Percentiles rank a stretch among this genome's conserved stretches.
These are phyloP conservation scores for Drymodes brunneopygia DNA, from an alignment of 2,113 vertebrate genomes.

Conservation along the genomic window DNA sequence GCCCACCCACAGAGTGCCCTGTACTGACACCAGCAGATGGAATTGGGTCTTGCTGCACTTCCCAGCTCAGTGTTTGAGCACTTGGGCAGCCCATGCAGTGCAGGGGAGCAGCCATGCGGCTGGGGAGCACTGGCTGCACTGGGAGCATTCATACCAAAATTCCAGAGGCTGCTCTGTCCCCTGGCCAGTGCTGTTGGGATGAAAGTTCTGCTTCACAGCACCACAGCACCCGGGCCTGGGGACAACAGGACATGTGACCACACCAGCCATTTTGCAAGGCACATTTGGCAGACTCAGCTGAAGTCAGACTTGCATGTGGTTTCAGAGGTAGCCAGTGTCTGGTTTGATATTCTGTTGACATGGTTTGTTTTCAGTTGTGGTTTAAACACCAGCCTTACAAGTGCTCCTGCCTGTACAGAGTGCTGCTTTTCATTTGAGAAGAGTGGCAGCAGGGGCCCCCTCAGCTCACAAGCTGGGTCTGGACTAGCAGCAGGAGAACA, in stretches of 20 bases:
- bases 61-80: background rate
- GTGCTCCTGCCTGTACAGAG: background rate
- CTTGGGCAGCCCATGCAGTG: rapidly evolving
- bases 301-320: background rate
- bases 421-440: background rate
- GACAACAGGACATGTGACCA: background rate
- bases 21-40: rapidly evolving
- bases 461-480: background rate
- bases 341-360: conserved; percentile 1
- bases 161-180: rapidly evolving
- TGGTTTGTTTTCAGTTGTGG: background rate
- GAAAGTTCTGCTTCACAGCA: background rate
- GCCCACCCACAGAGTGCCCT: background rate
- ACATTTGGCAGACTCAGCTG: background rate
- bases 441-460: background rate
- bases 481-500: background rate
- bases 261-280: background rate
- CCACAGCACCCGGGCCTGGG: rapidly evolving
- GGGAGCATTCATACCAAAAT: rapidly evolving
- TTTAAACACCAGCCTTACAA: background rate
- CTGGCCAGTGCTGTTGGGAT: background rate
- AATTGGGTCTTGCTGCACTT: background rate
- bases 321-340: background rate
- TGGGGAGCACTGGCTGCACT: background rate
- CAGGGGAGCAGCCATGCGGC: rapidly evolving